These are phyloP conservation scores for Perca fluviatilis DNA, from an alignment of 2,113 vertebrate species.

Conservation along the genomic window DNA sequence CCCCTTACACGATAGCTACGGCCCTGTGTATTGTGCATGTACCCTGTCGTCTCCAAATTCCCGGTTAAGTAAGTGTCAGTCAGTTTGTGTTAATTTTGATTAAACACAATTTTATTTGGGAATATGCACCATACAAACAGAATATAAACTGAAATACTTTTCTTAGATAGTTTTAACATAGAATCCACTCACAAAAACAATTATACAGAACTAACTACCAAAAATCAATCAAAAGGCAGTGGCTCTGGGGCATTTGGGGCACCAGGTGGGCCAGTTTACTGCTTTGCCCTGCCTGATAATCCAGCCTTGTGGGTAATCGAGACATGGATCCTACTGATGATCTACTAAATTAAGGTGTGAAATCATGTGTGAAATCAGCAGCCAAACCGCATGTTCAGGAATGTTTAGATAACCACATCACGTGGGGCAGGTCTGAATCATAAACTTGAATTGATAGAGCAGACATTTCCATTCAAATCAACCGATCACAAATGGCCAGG, in stretches of 20 bases:
- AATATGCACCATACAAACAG: background rate
- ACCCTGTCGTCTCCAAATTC: background rate
- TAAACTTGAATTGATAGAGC: conserved; percentile 45
- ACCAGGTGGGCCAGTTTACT: background rate
- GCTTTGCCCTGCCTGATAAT: background rate
- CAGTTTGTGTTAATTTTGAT: background rate
- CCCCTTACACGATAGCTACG: background rate
- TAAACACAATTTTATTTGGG: background rate
- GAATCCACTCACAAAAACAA: background rate
- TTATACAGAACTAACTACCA: background rate
- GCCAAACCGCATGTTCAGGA: conserved; percentile 65
- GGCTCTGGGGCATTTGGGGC: background rate
- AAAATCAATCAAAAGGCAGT: background rate
- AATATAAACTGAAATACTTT: background rate
- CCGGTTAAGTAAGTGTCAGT: background rate
- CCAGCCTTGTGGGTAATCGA: background rate
- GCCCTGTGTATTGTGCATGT: background rate
- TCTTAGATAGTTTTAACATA: background rate
- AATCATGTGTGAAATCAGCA: background rate
- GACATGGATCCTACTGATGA: background rate
- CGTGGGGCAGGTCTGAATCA: conserved; percentile 58
- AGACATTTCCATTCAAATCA: conserved; percentile 9
- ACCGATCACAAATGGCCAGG: background rate
- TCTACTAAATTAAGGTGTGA: background rate
- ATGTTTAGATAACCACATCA: conserved; percentile 74